Evolutionary conservation across 2,888 invertebrate species (phyloP).

Genomic region (Rhaphigaster nebulosa): DNA sequence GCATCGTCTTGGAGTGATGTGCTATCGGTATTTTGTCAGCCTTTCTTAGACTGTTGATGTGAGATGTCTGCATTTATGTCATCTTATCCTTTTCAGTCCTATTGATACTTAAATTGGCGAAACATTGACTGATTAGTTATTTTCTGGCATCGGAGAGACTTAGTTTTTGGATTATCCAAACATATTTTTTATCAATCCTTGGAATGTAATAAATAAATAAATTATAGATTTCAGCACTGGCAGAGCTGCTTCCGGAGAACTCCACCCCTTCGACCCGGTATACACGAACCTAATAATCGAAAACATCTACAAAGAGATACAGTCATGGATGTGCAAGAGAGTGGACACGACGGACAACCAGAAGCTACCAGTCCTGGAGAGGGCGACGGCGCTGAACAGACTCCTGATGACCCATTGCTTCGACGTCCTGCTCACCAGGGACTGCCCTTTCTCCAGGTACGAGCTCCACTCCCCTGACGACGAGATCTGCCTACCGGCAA

Average conservation of each 20-base stretch:
- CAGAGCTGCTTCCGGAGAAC: background rate
- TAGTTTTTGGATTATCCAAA: too few species aligned
- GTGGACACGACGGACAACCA: constrained; percentile 51
- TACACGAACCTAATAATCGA: constrained; percentile 58
- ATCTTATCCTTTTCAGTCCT: too few species aligned
- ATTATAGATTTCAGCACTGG: constrained; percentile 36
- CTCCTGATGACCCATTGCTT: constrained; percentile 60
- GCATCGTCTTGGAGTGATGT: too few species aligned
- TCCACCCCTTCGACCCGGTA: constrained; percentile 51
- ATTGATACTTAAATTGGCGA: too few species aligned
- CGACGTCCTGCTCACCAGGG: constrained; percentile 55
- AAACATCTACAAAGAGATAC: constrained; percentile 56
- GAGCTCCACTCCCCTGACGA: constrained; percentile 51
- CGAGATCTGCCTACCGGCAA: constrained; percentile 57
- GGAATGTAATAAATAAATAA: background rate
- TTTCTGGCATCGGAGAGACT: too few species aligned
- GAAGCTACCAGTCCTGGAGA: constrained; percentile 49
- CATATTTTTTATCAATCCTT: too few species aligned
- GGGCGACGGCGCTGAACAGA: constrained; percentile 55
- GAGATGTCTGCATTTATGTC: too few species aligned
- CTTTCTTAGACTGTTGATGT: too few species aligned
- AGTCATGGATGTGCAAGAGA: constrained; percentile 59
- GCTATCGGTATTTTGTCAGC: too few species aligned
- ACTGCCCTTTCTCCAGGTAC: constrained; percentile 46
- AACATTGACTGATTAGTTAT: too few species aligned